phyloP scores from a whole-genome alignment of 1,140 invertebrate genomes.

The Heliothis virescens region DNA sequence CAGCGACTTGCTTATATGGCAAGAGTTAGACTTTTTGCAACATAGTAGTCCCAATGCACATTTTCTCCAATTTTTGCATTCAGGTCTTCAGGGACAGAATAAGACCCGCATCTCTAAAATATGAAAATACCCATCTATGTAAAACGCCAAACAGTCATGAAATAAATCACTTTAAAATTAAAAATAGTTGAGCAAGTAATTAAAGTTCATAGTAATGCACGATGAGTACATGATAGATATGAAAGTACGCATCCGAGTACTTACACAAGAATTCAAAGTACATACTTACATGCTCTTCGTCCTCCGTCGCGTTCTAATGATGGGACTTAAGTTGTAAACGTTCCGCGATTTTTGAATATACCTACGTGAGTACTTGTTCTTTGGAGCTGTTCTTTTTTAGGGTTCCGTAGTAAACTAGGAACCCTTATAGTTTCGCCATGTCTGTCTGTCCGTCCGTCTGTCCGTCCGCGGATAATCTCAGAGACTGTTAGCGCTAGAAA shows the following conservation, averaged over 20 bases:
- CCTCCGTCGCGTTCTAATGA: constrained; percentile 59
- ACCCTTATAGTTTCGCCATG: too few relatives aligned
- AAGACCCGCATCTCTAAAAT: neutral
- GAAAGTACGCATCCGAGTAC: constrained; percentile 29
- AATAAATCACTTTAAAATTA: neutral
- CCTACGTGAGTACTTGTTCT: neutral
- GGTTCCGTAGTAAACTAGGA: too few relatives aligned
- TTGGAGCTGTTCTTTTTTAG: neutral
- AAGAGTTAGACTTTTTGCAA: too few relatives aligned
- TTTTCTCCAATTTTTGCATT: neutral
- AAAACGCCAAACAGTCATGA: neutral
- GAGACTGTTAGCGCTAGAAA: too few relatives aligned
- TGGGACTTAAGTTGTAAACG: constrained; percentile 49
- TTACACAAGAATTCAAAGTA: constrained; percentile 33
- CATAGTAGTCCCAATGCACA: neutral
- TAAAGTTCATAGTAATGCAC: constrained; percentile 6
- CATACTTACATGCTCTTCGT: constrained; percentile 50
- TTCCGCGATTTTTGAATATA: neutral
- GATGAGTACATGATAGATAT: constrained; percentile 23
- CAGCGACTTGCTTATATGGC: too few relatives aligned
- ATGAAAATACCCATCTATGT: neutral
- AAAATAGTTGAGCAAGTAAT: constrained; percentile 20
- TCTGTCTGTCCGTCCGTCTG: too few relatives aligned
- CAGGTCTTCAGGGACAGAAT: too few relatives aligned
- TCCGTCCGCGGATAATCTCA: too few relatives aligned